Evolutionary conservation across 2,113 vertebrate genomes (phyloP).

Genomic region (Melanocharis versteri): DNA sequence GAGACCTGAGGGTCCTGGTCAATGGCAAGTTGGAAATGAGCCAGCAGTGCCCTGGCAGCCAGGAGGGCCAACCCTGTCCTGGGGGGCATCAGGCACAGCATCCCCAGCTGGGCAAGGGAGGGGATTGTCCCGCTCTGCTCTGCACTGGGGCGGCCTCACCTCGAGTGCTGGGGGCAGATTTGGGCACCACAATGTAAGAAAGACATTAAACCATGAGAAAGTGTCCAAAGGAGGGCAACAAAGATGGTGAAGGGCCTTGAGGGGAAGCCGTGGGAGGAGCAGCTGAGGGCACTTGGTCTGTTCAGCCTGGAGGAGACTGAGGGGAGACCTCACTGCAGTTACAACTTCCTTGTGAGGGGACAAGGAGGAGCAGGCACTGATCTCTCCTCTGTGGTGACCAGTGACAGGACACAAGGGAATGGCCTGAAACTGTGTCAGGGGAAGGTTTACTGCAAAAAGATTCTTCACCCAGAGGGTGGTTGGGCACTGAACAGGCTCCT

Average conservation of each 20-base stretch:
- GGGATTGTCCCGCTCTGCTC: neutral
- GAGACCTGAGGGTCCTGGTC: neutral
- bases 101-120: neutral
- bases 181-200: neutral
- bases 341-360: fast-evolving
- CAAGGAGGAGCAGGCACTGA: neutral
- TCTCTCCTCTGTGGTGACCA: neutral
- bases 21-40: fast-evolving
- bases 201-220: neutral
- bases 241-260: neutral
- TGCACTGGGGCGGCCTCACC: neutral
- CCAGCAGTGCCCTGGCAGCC: neutral
- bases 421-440: neutral
- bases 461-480: neutral
- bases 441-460: neutral
- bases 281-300: neutral
- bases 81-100: neutral
- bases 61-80: neutral
- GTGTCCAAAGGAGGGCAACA: neutral
- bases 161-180: fast-evolving
- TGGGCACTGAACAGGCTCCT: neutral
- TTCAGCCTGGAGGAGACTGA: neutral
- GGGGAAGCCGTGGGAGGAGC: neutral
- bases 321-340: neutral
- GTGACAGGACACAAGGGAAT: neutral